A percentile compares a stretch with the other conserved stretches of the same genome.
phyloP scores from a whole-genome alignment of 1,140 invertebrate genomes.

The Araneus ventricosus region DNA sequence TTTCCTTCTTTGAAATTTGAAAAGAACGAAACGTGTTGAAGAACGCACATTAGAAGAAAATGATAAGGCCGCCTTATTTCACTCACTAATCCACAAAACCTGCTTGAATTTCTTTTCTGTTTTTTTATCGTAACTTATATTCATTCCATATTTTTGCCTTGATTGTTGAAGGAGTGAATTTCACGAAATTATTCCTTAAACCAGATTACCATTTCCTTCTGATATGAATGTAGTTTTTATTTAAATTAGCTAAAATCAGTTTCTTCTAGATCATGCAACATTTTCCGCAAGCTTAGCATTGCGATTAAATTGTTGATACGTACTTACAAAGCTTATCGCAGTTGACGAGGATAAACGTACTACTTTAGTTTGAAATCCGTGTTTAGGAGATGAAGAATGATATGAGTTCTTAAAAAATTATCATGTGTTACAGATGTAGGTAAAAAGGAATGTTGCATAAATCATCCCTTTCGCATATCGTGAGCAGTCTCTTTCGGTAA shows the following conservation, averaged over 20 bases:
- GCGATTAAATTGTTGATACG: not conserved
- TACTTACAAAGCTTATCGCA: not conserved
- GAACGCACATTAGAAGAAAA: no score
- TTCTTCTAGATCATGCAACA: not conserved
- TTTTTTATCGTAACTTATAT: no score
- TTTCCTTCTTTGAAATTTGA: no score
- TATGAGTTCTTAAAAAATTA: not conserved
- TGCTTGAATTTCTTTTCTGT: no score
- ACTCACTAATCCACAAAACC: no score
- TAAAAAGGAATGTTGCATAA: not conserved
- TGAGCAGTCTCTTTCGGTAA: not conserved
- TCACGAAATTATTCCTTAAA: no score
- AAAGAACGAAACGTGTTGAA: no score
- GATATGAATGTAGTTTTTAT: not conserved
- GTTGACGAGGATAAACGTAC: not conserved
- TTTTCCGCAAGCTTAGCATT: not conserved
- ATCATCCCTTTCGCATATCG: not conserved
- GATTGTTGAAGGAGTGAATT: no score
- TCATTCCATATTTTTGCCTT: no score
- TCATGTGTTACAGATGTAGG: not conserved
- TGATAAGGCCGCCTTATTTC: no score
- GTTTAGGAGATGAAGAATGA: not conserved
- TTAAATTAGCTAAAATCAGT: not conserved
- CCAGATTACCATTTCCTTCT: not conserved
- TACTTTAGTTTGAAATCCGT: not conserved